Base-by-base conservation (phyloP, 2,113 vertebrate species). In the Paradisaea rubra region DNA sequence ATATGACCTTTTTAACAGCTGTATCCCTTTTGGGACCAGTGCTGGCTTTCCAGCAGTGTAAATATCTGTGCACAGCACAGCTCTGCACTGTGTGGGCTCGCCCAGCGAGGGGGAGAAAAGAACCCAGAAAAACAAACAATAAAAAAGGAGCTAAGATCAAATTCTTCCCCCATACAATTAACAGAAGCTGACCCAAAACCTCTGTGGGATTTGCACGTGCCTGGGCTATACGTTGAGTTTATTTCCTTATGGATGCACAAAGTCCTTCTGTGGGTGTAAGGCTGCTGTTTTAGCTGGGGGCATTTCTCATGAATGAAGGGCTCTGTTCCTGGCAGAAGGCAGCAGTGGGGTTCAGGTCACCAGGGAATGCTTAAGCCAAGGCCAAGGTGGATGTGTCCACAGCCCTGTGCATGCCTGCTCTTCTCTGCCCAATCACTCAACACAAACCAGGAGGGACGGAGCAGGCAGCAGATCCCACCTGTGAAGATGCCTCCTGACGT, bases 51-150 rank as follows among this genome's bases (percentile, higher is more conserved):
- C 63, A 53, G 74, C 50, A 60, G 28, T 3, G 1, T 24, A 65
- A 82, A 22, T 76, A 60, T 56, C 37, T 44, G 18, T 30, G 63
- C 47, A 45, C 24, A 88, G 27, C 63, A 85, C 50, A 88, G 78
- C 19, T 12, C 42, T 44, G 66, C 31, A 45, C 79, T 70, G 81
- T 61, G 78, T 0, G 0, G 42, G 60, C 39, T 42, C 0, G 0
- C 18, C 33, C 53, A 37, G 71, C 0, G 1, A 76, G 15, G 16
- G 9, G 18, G 30, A 11, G 11, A 56, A 81, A 44, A 76, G 44
- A 90, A 64, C 3, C 18, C 76, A 88, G 45, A 83, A 94, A 91
- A 96, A 85, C 21, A 95, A 86, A 63, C 21, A 14, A 15, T 12
- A 49, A 66, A n/a, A 69, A 64, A 42, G 37, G 20, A 88, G 61